Evolutionary conservation across 1,140 invertebrate genomes (phyloP).

Genomic region (Grapholita molesta): DNA sequence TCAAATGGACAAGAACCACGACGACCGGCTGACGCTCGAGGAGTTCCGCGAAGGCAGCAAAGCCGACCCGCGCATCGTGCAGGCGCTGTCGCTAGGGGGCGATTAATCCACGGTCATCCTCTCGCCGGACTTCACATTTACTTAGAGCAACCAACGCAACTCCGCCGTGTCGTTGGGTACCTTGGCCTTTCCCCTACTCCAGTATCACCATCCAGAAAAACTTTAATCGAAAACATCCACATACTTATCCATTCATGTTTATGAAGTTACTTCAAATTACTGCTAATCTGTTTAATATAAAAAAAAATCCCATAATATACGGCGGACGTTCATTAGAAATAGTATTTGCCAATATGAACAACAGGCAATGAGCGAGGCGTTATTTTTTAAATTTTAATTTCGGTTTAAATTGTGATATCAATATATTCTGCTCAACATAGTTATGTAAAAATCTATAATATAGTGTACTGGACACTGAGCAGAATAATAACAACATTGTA

Average conservation of each 20-base stretch:
- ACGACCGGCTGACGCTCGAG: slow-evolving; percentile 97
- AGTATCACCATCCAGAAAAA: neutral
- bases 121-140: slow-evolving; percentile 73
- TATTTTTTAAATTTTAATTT: slow-evolving; percentile 13
- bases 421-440: slow-evolving; percentile 2
- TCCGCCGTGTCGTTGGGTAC: slow-evolving; percentile 31
- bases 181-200: neutral
- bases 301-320: neutral
- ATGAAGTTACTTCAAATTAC: neutral
- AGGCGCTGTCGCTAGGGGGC: slow-evolving; percentile 91
- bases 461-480: neutral
- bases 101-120: slow-evolving; percentile 81
- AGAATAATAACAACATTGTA: neutral
- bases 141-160: slow-evolving; percentile 37
- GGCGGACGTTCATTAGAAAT: slow-evolving; percentile 21
- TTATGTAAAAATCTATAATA: neutral
- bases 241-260: neutral
- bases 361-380: slow-evolving; percentile 31
- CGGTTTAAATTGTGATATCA: neutral
- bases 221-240: neutral
- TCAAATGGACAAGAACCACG: slow-evolving; percentile 99
- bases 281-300: neutral
- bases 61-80: slow-evolving; percentile 98
- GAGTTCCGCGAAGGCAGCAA: slow-evolving; percentile 99
- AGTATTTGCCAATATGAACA: slow-evolving; percentile 54